Conservation (phyloP, 2,888 invertebrate species). For the Keiferia lycopersicella region DNA sequence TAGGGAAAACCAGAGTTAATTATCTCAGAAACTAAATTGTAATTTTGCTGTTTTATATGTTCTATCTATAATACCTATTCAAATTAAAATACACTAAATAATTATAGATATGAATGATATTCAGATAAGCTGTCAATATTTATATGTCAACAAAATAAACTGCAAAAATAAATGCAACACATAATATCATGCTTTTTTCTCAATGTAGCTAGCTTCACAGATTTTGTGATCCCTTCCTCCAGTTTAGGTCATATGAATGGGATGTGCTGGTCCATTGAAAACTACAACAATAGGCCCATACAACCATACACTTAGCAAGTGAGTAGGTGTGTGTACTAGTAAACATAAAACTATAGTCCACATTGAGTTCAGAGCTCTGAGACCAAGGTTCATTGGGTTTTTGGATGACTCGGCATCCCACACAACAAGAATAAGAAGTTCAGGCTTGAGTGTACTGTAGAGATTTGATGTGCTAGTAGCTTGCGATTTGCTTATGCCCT, state of each 20-base stretch:
- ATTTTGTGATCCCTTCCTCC: conserved; percentile 28
- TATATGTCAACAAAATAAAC: background rate
- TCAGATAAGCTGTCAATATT: background rate
- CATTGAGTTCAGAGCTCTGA: too few relatives aligned
- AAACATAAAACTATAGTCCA: background rate
- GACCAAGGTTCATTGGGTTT: too few relatives aligned
- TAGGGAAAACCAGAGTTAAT: too few relatives aligned
- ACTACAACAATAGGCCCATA: conserved; percentile 31
- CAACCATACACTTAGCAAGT: conserved; percentile 6
- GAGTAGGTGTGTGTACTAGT: background rate
- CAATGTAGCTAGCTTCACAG: background rate
- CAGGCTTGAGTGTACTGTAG: too few relatives aligned
- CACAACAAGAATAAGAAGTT: too few relatives aligned
- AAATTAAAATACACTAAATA: background rate
- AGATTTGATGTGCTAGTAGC: background rate
- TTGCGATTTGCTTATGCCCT: background rate
- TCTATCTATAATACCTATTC: too few relatives aligned
- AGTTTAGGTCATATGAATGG: conserved; percentile 26
- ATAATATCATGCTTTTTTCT: background rate
- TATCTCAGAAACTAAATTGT: too few relatives aligned
- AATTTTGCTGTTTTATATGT: too few relatives aligned
- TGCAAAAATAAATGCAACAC: background rate
- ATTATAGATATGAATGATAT: background rate
- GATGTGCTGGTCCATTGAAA: conserved; percentile 32
- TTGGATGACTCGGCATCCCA: too few relatives aligned